These are phyloP conservation scores for Thalassoma bifasciatum DNA, from an alignment of 2,113 vertebrate species.

Conservation along the genomic window DNA sequence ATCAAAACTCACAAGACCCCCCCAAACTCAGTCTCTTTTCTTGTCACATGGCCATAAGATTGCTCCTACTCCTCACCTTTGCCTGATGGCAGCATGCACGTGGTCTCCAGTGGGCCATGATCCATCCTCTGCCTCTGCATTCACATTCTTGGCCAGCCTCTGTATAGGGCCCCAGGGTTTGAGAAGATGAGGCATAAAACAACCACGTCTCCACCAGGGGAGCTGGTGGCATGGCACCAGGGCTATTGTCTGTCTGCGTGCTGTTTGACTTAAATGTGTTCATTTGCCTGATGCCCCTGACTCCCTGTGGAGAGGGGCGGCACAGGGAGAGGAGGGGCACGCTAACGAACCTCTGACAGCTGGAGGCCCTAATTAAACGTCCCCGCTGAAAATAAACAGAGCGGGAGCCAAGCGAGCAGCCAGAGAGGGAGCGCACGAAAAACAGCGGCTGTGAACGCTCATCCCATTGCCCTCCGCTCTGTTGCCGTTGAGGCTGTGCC, in stretches of 20 bases:
- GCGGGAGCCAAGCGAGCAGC: conserved; percentile 79
- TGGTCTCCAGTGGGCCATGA: conserved; percentile 69
- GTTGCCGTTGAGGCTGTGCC: conserved; percentile 65
- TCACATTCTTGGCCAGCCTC: conserved; percentile 73
- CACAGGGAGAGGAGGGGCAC: conserved; percentile 78
- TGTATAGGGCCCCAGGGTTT: conserved; percentile 75
- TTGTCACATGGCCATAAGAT: neutral
- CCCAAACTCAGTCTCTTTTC: neutral
- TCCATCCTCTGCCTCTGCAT: conserved; percentile 61
- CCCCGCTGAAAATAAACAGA: conserved; percentile 84
- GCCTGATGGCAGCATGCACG: conserved; percentile 41
- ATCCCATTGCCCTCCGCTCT: conserved; percentile 66
- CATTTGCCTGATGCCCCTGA: conserved; percentile 78
- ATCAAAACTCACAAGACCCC: conserved; percentile 9
- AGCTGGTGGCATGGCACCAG: conserved; percentile 71
- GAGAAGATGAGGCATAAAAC: conserved; percentile 80
- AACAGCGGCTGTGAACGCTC: conserved; percentile 62
- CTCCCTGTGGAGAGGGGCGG: conserved; percentile 75
- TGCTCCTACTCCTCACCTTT: conserved; percentile 46
- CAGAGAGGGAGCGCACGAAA: conserved; percentile 54
- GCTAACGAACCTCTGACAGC: conserved; percentile 86
- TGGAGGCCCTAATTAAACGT: conserved; percentile 89
- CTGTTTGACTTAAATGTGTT: conserved; percentile 84
- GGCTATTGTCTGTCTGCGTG: conserved; percentile 82
- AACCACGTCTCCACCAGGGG: conserved; percentile 78